Conservation (phyloP, 2,113 vertebrate species). For the Beaufortia kweichowensis region DNA sequence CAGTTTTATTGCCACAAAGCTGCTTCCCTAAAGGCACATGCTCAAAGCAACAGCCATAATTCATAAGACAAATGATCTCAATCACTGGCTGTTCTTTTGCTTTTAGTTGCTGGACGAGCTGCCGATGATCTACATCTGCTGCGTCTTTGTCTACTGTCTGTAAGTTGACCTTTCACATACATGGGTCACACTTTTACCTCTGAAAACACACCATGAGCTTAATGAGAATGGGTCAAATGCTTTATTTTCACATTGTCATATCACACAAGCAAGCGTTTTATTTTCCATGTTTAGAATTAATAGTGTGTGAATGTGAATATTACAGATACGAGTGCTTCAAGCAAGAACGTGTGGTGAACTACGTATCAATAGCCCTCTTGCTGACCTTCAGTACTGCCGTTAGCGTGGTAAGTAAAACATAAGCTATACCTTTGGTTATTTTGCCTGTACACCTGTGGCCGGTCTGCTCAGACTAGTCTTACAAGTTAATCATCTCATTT, state of each 20-base stretch:
- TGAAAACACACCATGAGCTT: not conserved
- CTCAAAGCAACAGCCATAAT: not conserved
- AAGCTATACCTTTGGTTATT: too few relatives aligned
- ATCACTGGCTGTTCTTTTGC: constrained; percentile 43
- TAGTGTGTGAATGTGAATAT: constrained; percentile 42
- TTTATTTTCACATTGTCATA: not conserved
- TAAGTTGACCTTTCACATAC: constrained; percentile 76
- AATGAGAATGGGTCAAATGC: not conserved
- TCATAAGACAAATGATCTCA: not conserved
- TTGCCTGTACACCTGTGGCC: too few relatives aligned
- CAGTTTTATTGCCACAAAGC: not conserved
- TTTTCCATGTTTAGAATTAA: not conserved
- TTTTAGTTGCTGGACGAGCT: constrained; percentile 93
- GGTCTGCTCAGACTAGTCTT: too few relatives aligned
- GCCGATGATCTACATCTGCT: constrained; percentile 99
- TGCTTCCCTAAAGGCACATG: not conserved
- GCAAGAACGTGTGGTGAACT: constrained; percentile 83
- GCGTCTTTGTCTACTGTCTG: constrained; percentile 97
- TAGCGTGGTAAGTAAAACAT: constrained; percentile 94
- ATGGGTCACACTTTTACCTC: not conserved
- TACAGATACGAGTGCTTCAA: constrained; percentile 97
- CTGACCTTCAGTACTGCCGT: constrained; percentile 88
- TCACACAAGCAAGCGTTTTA: not conserved
- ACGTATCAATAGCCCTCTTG: constrained; percentile 81
- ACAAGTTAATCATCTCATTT: too few relatives aligned